Evolutionary conservation across 1,140 invertebrate genomes (phyloP).

Genomic region (Brachionus rotundiformis): DNA sequence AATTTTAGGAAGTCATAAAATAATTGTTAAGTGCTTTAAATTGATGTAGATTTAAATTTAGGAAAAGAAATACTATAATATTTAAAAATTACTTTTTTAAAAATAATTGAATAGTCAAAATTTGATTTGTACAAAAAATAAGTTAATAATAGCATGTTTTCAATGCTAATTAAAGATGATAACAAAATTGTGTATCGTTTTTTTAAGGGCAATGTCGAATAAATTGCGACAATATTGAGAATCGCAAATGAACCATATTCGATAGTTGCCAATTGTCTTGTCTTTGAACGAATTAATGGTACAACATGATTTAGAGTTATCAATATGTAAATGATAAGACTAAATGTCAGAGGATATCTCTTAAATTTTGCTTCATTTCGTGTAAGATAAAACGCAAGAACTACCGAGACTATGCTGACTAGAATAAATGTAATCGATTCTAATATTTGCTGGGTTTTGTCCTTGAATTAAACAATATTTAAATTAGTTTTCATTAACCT

Average conservation of each 20-base stretch:
- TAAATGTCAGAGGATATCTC: background rate
- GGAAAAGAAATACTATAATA: no score
- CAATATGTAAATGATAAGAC: slow-evolving; percentile 10
- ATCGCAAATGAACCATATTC: slow-evolving; percentile 40
- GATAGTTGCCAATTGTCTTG: slow-evolving; percentile 15
- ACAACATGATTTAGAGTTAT: slow-evolving; percentile 39
- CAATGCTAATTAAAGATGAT: slow-evolving; percentile 25
- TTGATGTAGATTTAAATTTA: no score
- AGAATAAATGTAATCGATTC: slow-evolving; percentile 40
- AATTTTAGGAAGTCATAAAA: no score
- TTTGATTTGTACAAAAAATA: slow-evolving; percentile 14
- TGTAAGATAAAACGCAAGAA: slow-evolving; percentile 27
- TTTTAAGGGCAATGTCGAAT: slow-evolving; percentile 30
- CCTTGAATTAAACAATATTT: background rate
- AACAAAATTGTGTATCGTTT: slow-evolving; percentile 34
- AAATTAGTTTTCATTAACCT: background rate
- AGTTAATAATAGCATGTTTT: slow-evolving; percentile 6
- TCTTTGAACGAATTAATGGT: slow-evolving; percentile 32
- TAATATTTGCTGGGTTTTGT: background rate
- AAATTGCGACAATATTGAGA: slow-evolving; percentile 24
- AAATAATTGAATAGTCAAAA: background rate
- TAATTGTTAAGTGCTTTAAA: no score
- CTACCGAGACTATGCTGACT: background rate
- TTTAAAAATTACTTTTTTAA: slow-evolving; percentile 18
- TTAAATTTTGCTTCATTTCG: slow-evolving; percentile 32